phyloP scores from a whole-genome alignment of 2,113 vertebrate species.

The Amphilophus citrinellus region DNA sequence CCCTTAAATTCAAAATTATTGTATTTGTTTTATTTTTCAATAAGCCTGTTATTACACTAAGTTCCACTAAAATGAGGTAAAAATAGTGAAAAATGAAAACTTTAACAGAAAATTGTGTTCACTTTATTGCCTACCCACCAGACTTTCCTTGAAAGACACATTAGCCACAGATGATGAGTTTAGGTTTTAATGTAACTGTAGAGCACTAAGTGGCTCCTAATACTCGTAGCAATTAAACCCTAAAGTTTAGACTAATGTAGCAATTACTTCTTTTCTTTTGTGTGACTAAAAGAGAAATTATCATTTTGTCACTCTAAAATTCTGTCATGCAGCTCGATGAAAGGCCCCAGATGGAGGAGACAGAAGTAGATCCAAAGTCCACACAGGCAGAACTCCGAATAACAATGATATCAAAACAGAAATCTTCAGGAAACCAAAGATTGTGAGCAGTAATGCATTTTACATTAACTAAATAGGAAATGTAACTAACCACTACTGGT shows the following conservation, averaged over 20 bases:
- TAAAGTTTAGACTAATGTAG: background rate
- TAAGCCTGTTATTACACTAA: background rate
- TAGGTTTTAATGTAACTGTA: constrained; percentile 1
- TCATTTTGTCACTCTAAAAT: background rate
- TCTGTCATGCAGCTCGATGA: background rate
- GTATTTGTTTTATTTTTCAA: background rate
- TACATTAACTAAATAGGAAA: background rate
- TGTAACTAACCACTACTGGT: background rate
- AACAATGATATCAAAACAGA: background rate
- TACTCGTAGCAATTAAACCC: constrained; percentile 15
- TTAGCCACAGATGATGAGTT: background rate
- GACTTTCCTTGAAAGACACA: background rate
- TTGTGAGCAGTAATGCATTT: background rate
- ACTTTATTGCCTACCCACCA: background rate
- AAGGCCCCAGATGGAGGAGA: background rate
- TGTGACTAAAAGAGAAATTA: constrained; percentile 9
- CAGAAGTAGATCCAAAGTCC: background rate
- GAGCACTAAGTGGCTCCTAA: background rate
- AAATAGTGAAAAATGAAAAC: background rate
- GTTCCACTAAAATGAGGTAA: background rate
- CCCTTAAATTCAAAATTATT: background rate
- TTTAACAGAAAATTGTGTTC: background rate
- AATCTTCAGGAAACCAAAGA: background rate
- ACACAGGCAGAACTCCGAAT: background rate
- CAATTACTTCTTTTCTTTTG: background rate